Base-by-base conservation (phyloP, 1,140 invertebrate species). In the Meloidogyne chitwoodi region DNA sequence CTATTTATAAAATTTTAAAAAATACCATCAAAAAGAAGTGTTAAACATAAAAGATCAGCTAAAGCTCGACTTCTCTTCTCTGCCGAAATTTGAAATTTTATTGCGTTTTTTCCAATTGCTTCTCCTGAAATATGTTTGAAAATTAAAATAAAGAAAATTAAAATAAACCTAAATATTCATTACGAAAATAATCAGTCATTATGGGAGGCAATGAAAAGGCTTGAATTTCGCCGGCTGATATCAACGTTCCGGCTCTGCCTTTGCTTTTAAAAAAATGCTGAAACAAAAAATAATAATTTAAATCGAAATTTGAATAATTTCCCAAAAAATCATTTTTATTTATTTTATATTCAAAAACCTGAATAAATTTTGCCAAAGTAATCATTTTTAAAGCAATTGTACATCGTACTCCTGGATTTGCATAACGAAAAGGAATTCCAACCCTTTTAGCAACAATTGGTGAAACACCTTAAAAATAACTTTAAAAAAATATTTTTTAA, bases 401-500 rank as follows among this genome's bases (percentile, higher is more conserved):
- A 31, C 71, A 73, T n/a, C 71, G 48, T 4, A 38, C 22, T 24
- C 38, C 48, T 61, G 71, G 70, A 31, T 63, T 73, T 38, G 38
- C 71, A 31, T 73, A 73, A 34, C 71, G 71, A 24, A 56, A 63
- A 38, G 71, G 71, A 73, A 34, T 63, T 16, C 71, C 71, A n/a
- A 73, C 14, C 31, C 71, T 61, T 73, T 73, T 73, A 16, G 71
- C 71, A 27, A 73, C 56, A 14, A 73, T 11, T n/a, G 48, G 38
- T 3, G 71, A 24, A 8, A 63, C 34, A 22, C 71, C 71, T 73
- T 6, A 73, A 64, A 41, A 16, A 1, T 24, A 56, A 56, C 1
- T 8, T 24, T n/a, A 4, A 12, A 8, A 10, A 12, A 24, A 71
- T 61, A 10, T 12, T 29, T 71, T 41, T 22, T 10, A 16, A 22